These are phyloP conservation scores for Pristionchus fissidentatus DNA, from an alignment of 2,888 invertebrate genomes.

Conservation along the genomic window DNA sequence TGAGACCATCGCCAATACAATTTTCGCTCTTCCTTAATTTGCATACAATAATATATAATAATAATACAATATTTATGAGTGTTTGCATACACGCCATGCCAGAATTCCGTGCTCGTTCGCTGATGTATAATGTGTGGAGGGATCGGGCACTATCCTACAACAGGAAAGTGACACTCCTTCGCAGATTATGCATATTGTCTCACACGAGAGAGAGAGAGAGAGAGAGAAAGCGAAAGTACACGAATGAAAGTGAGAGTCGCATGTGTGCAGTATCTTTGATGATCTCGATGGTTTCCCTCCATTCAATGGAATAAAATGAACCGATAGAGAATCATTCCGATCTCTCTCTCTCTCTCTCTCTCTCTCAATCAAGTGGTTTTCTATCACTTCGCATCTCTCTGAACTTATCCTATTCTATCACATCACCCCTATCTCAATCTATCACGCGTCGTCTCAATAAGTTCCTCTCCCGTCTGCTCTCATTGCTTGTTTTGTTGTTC, in stretches of 20 bases:
- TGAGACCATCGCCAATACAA: no score
- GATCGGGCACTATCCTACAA: no score
- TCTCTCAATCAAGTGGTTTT: constrained; percentile 12
- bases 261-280: constrained; percentile 25
- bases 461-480: background rate
- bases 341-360: background rate
- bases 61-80: no score
- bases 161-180: background rate
- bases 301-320: background rate
- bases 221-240: no score
- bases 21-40: no score
- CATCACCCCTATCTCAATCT: background rate
- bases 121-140: background rate
- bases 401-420: background rate
- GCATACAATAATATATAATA: no score
- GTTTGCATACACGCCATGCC: no score
- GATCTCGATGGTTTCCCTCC: background rate
- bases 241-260: no score
- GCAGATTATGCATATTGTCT: constrained; percentile 18
- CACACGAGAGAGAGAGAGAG: constrained; percentile 3
- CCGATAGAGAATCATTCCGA: background rate
- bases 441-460: constrained; percentile 22
- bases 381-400: no score
- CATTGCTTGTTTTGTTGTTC: background rate
- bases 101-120: background rate